Base-by-base conservation (phyloP, 2,797 vertebrate species). In the Erpetoichthys calabaricus region DNA sequence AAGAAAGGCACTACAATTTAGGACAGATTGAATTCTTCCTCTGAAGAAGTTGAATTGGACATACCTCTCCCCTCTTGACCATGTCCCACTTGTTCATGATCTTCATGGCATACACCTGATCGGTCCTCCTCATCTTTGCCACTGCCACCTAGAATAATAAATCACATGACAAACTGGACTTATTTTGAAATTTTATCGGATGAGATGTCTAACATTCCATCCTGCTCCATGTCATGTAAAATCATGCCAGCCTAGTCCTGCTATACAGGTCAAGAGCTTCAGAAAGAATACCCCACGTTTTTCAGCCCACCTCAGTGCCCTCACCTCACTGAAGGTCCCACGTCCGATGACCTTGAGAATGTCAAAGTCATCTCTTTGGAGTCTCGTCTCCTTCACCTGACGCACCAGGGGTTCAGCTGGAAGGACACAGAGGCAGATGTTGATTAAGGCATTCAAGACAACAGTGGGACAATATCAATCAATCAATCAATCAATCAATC, bases 31-130 rank as follows among this genome's bases (percentile, higher is more conserved):
- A 52, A 3, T 41, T 3, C 41, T 42, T 53, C 8, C 4, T 51
- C 9, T 51, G 6, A 8, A 41, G 50, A 41, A 51, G 50, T 42
- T 8, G 10, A n/a, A 52, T 5, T 52, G 4, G 5, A 42, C 25
- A 8, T 70, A 86, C 86, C 83, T 89, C 82, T 64, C 86, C 83
- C 60, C 80, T 72, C 64, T 85, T 87, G 60, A 92, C 70, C 80
- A 91, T 83, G 70, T 92, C 87, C 89, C 88, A 89, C 70, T 92
- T 92, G 65, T 91, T 91, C 90, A 91, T 87, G 46, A 91, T 89
- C 75, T 92, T 92, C 75, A 92, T 76, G 59, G 90, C 90, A 1
- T 86, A 92, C 55, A 91, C 82, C 63, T 85, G 83, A 57, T 84
- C 81, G 1, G 84, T 85, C 60, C 71, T 73, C 58, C 65, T 79